Conservation (phyloP, 2,888 invertebrate genomes). For the Lasioglossum morio region DNA sequence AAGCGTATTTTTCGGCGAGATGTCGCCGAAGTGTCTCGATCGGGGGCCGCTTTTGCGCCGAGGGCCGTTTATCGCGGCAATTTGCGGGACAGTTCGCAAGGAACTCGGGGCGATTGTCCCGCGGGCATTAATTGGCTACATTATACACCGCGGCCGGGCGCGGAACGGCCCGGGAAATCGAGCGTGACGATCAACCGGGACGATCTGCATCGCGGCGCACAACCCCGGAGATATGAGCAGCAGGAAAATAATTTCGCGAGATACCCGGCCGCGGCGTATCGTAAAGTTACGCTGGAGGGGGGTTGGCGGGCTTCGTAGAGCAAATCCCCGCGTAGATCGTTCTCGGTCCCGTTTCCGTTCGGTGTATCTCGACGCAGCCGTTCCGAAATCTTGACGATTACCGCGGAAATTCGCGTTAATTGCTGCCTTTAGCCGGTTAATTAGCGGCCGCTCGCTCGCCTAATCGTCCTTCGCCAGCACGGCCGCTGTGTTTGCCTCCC, state of each 20-base stretch:
- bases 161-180: slow-evolving; percentile 56
- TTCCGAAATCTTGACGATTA: slow-evolving; percentile 31
- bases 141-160: slow-evolving; percentile 50
- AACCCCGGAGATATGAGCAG: slow-evolving; percentile 29
- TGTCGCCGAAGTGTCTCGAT: background rate
- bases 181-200: slow-evolving; percentile 66
- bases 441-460: slow-evolving; percentile 1
- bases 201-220: slow-evolving; percentile 53
- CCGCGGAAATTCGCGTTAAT: slow-evolving; percentile 20
- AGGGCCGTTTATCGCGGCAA: slow-evolving; percentile 64
- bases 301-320: background rate
- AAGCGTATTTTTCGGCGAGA: background rate
- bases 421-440: slow-evolving; percentile 18
- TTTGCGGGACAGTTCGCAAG: slow-evolving; percentile 69
- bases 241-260: slow-evolving; percentile 43
- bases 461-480: background rate
- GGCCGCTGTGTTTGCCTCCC: background rate
- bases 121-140: slow-evolving; percentile 64
- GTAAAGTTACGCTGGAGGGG: slow-evolving; percentile 7
- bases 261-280: slow-evolving; percentile 22
- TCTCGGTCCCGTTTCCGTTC: slow-evolving; percentile 21
- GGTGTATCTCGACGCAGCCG: background rate
- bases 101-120: slow-evolving; percentile 66
- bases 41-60: slow-evolving; percentile 21
- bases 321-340: background rate